phyloP scores from a whole-genome alignment of 2,888 invertebrate species.

The Hemithea aestivaria region DNA sequence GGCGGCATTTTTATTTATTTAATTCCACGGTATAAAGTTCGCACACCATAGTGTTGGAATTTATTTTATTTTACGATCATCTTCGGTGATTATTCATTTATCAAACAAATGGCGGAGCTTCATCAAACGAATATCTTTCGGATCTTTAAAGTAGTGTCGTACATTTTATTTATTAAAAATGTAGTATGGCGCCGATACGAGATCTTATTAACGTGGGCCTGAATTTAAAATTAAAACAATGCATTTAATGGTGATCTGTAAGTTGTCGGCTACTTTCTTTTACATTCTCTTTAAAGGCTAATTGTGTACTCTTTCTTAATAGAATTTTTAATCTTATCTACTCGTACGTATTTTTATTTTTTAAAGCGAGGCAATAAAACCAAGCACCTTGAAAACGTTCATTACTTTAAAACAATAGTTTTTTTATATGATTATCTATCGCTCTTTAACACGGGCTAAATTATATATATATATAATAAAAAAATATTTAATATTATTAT shows the following conservation, averaged over 20 bases:
- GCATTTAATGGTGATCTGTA: conserved; percentile 10
- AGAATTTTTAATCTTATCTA: too few relatives aligned
- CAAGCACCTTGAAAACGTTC: too few relatives aligned
- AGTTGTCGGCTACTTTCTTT: conserved; percentile 1
- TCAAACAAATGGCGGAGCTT: conserved; percentile 61
- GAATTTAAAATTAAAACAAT: conserved; percentile 23
- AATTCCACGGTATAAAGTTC: conserved; percentile 49
- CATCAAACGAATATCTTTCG: conserved; percentile 56
- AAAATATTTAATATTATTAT: too few relatives aligned
- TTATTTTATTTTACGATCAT: conserved; percentile 44
- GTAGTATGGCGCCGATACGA: conserved; percentile 34
- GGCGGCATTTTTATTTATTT: conserved; percentile 53
- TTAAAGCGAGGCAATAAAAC: too few relatives aligned
- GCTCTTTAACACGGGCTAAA: too few relatives aligned
- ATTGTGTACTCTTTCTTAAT: too few relatives aligned
- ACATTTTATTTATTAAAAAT: conserved; percentile 45
- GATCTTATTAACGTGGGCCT: conserved; percentile 20
- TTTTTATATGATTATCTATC: too few relatives aligned
- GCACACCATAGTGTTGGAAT: conserved; percentile 41
- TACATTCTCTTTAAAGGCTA: too few relatives aligned
- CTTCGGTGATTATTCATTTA: conserved; percentile 54
- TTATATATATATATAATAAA: too few relatives aligned
- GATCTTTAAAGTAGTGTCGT: conserved; percentile 36
- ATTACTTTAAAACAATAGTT: too few relatives aligned
- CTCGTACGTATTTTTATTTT: too few relatives aligned